These are phyloP conservation scores for Cheilosia variabilis DNA, from an alignment of 2,888 invertebrate genomes.

Conservation along the genomic window DNA sequence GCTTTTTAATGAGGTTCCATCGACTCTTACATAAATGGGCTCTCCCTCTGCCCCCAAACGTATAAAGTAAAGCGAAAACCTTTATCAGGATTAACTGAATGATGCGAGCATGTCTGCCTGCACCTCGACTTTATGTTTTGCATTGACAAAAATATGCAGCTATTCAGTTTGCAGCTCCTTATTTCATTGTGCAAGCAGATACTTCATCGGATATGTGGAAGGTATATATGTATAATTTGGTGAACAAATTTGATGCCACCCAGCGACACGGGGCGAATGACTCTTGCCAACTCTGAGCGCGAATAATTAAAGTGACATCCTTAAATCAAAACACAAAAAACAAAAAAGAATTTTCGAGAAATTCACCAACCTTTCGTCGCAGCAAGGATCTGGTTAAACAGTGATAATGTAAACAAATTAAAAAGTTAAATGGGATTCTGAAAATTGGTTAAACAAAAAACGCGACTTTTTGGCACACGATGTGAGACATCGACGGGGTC, in stretches of 20 bases:
- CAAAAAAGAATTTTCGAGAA: no score
- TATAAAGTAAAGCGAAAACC: slow-evolving; percentile 2
- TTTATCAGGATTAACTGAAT: slow-evolving; percentile 54
- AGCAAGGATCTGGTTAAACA: background rate
- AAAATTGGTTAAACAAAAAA: slow-evolving; percentile 6
- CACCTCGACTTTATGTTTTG: slow-evolving; percentile 20
- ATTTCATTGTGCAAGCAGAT: no score
- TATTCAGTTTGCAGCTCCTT: no score
- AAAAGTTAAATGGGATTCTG: slow-evolving; percentile 38
- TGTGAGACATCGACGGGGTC: no score
- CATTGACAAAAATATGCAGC: slow-evolving; percentile 17
- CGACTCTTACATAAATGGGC: slow-evolving; percentile 4
- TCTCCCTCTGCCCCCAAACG: background rate
- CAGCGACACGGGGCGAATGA: no score
- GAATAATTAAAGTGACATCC: no score
- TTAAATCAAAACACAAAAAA: no score
- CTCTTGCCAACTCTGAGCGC: no score
- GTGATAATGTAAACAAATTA: slow-evolving; percentile 40
- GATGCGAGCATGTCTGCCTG: slow-evolving; percentile 7
- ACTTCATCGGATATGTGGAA: no score
- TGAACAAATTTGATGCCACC: no score
- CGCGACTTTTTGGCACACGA: background rate
- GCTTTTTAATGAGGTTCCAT: slow-evolving; percentile 45
- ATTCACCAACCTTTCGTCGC: no score
- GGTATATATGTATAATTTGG: no score